Conservation (phyloP, 2,888 invertebrate species). For the Apotomis turbidana region DNA sequence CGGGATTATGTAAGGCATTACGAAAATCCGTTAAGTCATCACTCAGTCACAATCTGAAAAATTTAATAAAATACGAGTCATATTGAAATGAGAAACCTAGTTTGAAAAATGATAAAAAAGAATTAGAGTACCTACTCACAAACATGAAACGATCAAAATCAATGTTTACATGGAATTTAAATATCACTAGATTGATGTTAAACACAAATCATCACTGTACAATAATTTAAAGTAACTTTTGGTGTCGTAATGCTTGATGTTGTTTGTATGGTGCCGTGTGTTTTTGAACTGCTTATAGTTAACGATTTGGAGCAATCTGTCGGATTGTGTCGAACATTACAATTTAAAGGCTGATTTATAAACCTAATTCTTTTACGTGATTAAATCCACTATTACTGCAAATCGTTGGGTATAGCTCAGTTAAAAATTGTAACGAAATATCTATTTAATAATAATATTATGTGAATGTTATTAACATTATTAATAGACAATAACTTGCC, state of each 20-base stretch:
- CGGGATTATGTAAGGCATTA: neutral
- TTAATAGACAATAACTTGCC: constrained; percentile 48
- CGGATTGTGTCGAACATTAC: neutral
- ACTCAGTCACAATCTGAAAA: too few species aligned
- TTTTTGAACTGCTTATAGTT: neutral
- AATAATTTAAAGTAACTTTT: neutral
- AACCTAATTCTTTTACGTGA: neutral
- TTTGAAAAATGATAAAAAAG: neutral
- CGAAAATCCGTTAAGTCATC: too few species aligned
- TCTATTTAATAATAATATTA: neutral
- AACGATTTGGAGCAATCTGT: neutral
- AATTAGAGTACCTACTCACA: too few species aligned
- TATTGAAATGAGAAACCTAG: too few species aligned
- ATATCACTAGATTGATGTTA: too few species aligned
- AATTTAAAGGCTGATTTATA: neutral
- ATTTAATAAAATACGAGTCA: too few species aligned
- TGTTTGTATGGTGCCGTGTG: constrained; percentile 19
- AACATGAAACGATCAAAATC: neutral
- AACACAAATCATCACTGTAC: constrained; percentile 4
- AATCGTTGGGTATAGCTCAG: neutral
- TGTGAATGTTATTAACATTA: constrained; percentile 22
- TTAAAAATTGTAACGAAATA: constrained; percentile 2
- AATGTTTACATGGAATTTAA: too few species aligned
- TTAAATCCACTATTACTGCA: neutral
- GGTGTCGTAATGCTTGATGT: constrained; percentile 19